phyloP scores from a whole-genome alignment of 2,797 vertebrate genomes.

The Pogonophryne albipinna region DNA sequence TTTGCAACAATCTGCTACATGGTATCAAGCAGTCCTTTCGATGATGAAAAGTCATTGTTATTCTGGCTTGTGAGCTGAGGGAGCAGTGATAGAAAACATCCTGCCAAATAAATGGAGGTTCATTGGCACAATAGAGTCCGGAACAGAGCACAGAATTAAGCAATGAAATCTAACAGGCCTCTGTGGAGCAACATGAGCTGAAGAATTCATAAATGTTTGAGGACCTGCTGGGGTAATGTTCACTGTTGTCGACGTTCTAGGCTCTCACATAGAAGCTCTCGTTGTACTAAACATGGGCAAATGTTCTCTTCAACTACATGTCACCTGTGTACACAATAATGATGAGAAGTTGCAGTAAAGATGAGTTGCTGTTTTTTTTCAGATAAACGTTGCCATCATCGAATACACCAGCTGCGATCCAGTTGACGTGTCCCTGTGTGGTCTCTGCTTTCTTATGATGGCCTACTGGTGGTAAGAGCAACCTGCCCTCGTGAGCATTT shows the following conservation, averaged over 20 bases:
- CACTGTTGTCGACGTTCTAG: conserved; percentile 61
- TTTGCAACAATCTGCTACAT: conserved; percentile 44
- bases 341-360: conserved; percentile 26
- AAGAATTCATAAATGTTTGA: conserved; percentile 87
- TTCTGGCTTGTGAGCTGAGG: conserved; percentile 62
- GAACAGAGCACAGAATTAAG: conserved; percentile 70
- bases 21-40: conserved; percentile 57
- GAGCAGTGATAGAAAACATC: conserved; percentile 67
- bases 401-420: conserved; percentile 9
- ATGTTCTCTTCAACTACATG: conserved; percentile 23
- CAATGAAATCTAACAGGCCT: conserved; percentile 80
- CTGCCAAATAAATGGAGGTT: conserved; percentile 74
- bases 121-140: conserved; percentile 63
- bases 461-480: conserved; percentile 40
- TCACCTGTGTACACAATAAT: conserved; percentile 32
- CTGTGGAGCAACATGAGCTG: conserved; percentile 76
- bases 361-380: conserved; percentile 15
- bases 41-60: conserved; percentile 73
- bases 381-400: conserved; percentile 13
- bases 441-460: conserved; percentile 36
- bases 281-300: conserved; percentile 48
- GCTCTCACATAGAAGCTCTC: conserved; percentile 47
- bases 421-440: conserved; percentile 3
- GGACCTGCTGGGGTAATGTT: conserved; percentile 71
- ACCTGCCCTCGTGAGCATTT: conserved; percentile 49